Evolutionary conservation across 2,888 invertebrate species (phyloP).

Genomic region (Anthophora plumipes): DNA sequence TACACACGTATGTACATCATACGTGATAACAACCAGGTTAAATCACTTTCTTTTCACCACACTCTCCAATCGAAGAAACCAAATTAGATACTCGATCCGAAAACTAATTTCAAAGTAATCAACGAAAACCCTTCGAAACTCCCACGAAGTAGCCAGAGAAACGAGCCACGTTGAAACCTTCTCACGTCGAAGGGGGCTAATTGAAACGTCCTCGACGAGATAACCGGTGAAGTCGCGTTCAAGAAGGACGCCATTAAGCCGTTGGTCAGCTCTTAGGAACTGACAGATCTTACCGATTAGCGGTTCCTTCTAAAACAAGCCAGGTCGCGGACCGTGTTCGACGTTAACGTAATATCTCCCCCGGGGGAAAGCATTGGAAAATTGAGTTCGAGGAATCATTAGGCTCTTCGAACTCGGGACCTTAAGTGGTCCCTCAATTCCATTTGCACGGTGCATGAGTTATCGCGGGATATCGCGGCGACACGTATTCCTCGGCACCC

Average conservation of each 20-base stretch:
- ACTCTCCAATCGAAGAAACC: background rate
- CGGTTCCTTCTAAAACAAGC: conserved; percentile 41
- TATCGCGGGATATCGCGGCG: conserved; percentile 69
- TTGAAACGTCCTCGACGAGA: conserved; percentile 53
- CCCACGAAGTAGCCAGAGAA: too few species aligned
- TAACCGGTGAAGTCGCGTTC: conserved; percentile 41
- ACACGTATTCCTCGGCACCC: conserved; percentile 64
- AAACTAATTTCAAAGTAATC: conserved; percentile 2
- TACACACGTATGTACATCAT: too few species aligned
- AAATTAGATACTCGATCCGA: background rate
- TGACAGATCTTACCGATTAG: conserved; percentile 43
- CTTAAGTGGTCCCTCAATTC: conserved; percentile 67
- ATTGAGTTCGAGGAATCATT: conserved; percentile 55
- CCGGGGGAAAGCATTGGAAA: conserved; percentile 66
- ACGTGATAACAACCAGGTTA: too few species aligned
- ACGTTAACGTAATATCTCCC: conserved; percentile 17
- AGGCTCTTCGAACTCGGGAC: conserved; percentile 27
- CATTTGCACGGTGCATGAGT: conserved; percentile 56
- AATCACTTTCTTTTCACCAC: background rate
- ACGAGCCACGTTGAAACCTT: background rate
- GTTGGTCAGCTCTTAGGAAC: conserved; percentile 36
- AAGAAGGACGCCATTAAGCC: conserved; percentile 46
- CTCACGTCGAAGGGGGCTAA: conserved; percentile 29
- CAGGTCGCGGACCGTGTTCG: background rate
- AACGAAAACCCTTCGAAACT: background rate